A percentile compares a stretch with the other conserved stretches of the same genome.
phyloP scores from a whole-genome alignment of 2,797 vertebrate species.

The Tadarida brasiliensis region DNA sequence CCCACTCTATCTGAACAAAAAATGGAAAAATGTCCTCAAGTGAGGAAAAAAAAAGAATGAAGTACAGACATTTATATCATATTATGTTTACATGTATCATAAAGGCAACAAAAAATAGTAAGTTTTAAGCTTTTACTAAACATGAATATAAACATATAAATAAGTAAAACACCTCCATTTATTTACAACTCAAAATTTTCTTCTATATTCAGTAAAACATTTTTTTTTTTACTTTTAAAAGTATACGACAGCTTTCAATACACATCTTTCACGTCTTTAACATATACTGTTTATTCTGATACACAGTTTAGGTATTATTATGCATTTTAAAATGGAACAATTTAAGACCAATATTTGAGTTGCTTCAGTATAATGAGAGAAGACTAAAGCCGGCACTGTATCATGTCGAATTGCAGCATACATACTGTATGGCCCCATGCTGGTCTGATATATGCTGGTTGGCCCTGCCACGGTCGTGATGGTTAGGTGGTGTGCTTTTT shows the following conservation, averaged over 20 bases:
- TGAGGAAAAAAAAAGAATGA: too few relatives aligned
- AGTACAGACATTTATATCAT: conserved; percentile 64
- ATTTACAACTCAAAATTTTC: conserved; percentile 42
- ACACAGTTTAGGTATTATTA: background rate
- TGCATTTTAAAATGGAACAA: background rate
- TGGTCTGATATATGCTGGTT: conserved; percentile 94
- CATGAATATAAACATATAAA: conserved; percentile 64
- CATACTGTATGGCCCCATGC: conserved; percentile 96
- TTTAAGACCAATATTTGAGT: background rate
- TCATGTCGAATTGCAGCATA: conserved; percentile 79
- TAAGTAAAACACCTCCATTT: background rate
- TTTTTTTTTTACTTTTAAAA: conserved; percentile 40
- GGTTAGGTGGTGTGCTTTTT: conserved; percentile 87
- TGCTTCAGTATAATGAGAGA: background rate
- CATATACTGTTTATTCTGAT: conserved; percentile 36
- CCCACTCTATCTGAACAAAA: too few relatives aligned
- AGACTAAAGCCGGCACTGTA: conserved; percentile 47
- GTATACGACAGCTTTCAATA: conserved; percentile 24
- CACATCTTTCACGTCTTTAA: conserved; percentile 54
- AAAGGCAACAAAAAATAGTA: conserved; percentile 61
- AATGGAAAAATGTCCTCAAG: too few relatives aligned
- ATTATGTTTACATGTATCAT: conserved; percentile 33
- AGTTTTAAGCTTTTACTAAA: conserved; percentile 53
- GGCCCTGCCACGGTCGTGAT: conserved; percentile 86
- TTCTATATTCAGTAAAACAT: conserved; percentile 26